Percentiles rank a stretch among this genome's conserved stretches.
These are phyloP conservation scores for Sclerodermus sp. DNA, from an alignment of 2,888 invertebrate genomes.

Conservation along the genomic window DNA sequence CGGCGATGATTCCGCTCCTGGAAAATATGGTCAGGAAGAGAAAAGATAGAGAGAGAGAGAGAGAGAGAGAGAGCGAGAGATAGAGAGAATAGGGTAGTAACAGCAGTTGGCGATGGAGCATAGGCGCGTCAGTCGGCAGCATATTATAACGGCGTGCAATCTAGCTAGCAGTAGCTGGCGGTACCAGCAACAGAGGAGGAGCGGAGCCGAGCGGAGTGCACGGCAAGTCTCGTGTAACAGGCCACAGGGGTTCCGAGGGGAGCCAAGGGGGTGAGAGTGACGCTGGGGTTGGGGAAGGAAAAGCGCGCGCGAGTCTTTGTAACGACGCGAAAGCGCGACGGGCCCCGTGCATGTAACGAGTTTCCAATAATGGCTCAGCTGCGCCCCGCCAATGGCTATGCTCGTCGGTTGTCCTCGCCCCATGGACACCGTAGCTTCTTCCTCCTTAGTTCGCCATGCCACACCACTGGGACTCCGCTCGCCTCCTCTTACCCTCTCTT, in stretches of 20 bases:
- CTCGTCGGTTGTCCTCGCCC: conserved; percentile 7
- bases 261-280: conserved; percentile 10
- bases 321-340: conserved; percentile 31
- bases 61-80: no score
- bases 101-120: neutral
- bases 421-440: no score
- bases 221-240: no score
- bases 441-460: neutral
- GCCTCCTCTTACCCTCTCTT: neutral
- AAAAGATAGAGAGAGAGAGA: no score
- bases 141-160: conserved; percentile 16
- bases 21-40: no score
- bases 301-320: conserved; percentile 32
- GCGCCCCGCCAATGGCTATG: conserved; percentile 39
- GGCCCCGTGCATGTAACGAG: conserved; percentile 54
- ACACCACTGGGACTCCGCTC: no score
- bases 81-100: no score
- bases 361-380: conserved; percentile 58
- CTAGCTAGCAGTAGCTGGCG: no score
- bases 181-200: no score
- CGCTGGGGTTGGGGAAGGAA: conserved; percentile 4
- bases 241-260: no score
- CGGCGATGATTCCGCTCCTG: no score
- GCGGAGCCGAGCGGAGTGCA: no score
- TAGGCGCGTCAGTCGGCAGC: conserved; percentile 11